Evolutionary conservation across 30 jellyfish, hydroid and myxozoan species (phyloP).

Genomic region (Pseudorhiza aurosa): DNA sequence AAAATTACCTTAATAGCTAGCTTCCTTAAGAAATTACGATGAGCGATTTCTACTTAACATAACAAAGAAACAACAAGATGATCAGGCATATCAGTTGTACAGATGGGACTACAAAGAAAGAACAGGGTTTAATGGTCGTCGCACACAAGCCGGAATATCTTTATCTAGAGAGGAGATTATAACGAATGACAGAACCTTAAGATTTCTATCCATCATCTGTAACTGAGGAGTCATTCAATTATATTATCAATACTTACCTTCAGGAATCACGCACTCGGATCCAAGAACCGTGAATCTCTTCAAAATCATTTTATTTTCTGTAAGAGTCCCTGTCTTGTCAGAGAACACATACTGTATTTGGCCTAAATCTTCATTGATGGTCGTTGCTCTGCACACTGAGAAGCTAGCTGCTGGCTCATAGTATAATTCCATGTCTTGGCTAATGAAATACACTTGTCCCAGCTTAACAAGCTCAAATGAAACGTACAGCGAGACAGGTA

Average conservation of each 20-base stretch:
- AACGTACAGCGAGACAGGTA: slow-evolving; percentile 93
- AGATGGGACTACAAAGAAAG: no score
- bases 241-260: slow-evolving; percentile 41
- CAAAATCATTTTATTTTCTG: slow-evolving; percentile 92
- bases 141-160: no score
- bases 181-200: no score
- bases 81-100: no score
- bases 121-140: no score
- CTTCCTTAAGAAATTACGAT: no score
- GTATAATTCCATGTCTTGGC: slow-evolving; percentile 83
- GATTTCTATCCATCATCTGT: no score
- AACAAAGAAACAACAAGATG: no score
- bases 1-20: no score
- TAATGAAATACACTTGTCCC: slow-evolving; percentile 96
- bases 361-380: slow-evolving; percentile 96
- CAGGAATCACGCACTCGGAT: slow-evolving; percentile 52
- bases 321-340: slow-evolving; percentile 96
- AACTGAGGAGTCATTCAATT: no score
- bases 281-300: slow-evolving; percentile 89
- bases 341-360: slow-evolving; percentile 94
- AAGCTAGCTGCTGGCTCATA: slow-evolving; percentile 73
- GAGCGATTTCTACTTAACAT: no score
- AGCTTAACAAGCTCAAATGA: slow-evolving; percentile 96
- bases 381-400: slow-evolving; percentile 89
- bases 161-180: no score